Evolutionary conservation across 2,797 vertebrate genomes (phyloP).

Genomic region (Pampus argenteus): DNA sequence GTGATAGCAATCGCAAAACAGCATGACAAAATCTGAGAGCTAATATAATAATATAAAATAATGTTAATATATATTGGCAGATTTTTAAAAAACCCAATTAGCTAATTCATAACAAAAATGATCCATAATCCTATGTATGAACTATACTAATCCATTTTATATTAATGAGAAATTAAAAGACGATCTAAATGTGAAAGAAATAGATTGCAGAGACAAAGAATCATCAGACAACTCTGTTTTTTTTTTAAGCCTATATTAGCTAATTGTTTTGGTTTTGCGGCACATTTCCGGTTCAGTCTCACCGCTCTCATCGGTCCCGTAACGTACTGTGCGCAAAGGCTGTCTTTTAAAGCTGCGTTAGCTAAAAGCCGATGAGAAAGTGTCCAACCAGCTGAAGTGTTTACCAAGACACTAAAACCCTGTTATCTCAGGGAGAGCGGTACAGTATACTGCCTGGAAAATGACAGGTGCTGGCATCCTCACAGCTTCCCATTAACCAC

Average conservation of each 20-base stretch:
- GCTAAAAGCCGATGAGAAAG: too few species aligned
- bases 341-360: too few species aligned
- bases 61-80: background rate
- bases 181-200: background rate
- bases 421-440: too few species aligned
- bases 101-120: background rate
- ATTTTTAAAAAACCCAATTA: background rate
- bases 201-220: background rate
- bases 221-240: background rate
- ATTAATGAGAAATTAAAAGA: background rate
- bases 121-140: background rate
- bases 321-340: too few species aligned
- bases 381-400: too few species aligned
- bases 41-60: background rate
- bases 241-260: background rate
- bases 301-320: too few species aligned
- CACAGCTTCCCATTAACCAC: slow-evolving; percentile 45
- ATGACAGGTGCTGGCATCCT: slow-evolving; percentile 38
- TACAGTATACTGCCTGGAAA: slow-evolving; percentile 61
- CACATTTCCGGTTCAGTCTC: background rate
- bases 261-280: too few species aligned
- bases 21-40: background rate
- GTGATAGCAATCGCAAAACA: too few species aligned
- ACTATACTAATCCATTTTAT: background rate
- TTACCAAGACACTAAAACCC: too few species aligned